Percentiles rank a stretch among this genome's conserved stretches.
These are phyloP conservation scores for Myotis lucifugus DNA, from an alignment of 2,113 vertebrate genomes.

Conservation along the genomic window DNA sequence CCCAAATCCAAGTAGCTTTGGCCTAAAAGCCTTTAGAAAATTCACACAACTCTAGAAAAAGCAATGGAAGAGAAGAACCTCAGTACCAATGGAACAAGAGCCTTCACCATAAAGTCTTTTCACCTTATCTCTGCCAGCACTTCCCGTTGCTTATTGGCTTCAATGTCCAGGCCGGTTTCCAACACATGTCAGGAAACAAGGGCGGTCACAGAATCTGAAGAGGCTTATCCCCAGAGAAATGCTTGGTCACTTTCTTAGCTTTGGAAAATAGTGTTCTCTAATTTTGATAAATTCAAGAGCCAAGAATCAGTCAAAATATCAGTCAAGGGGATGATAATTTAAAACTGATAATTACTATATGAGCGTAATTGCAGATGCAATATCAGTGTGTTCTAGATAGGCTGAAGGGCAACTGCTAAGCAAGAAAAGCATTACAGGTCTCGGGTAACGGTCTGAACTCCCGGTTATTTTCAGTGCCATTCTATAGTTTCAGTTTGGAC, in stretches of 20 bases:
- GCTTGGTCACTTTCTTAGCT: neutral
- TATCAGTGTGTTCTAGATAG: neutral
- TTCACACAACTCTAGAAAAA: neutral
- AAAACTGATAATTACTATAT: neutral
- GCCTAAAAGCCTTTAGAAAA: neutral
- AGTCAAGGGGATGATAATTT: neutral
- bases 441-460: neutral
- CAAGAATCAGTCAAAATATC: neutral
- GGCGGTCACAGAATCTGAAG: neutral
- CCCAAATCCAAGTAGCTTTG: neutral
- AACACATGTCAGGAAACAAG: neutral
- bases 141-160: neutral
- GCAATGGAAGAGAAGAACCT: neutral
- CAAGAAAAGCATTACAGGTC: neutral
- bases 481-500: neutral
- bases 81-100: neutral
- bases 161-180: neutral
- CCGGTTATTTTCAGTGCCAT: neutral
- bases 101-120: neutral
- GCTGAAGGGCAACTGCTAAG: neutral
- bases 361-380: neutral
- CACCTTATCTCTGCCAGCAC: neutral
- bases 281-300: neutral
- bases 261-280: neutral
- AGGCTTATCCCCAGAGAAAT: neutral